Base-by-base conservation (phyloP, 1,140 invertebrate species). In the Maconellicoccus hirsutus region DNA sequence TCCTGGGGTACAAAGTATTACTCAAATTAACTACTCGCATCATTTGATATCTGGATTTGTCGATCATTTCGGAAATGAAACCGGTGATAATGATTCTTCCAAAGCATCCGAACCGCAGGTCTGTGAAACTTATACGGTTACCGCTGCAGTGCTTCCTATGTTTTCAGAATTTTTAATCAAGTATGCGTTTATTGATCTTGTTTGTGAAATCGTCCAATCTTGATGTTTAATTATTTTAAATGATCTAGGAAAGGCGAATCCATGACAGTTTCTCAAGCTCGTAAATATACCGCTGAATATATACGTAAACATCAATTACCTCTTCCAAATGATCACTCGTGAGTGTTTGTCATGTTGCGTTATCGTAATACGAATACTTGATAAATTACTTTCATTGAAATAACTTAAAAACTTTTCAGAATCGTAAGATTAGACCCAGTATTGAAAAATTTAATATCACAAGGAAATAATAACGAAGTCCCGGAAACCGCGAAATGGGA, bases 281-380 rank as follows among this genome's bases (percentile, higher is more conserved):
- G 90, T 76, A 84, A 86, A 75, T 80, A 83, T 75, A 81, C 95
- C 25, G 87, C 85, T 16, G 85, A 90, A 61, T 93, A 94, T 79
- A 86, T 94, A n/a, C 88, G 86, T 77, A 81, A 80, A 70, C 84
- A 90, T 73, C 81, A 86, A 42, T 82, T 92, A n/a, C 84, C 87
- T 75, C 79, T 85, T 74, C 77, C 81, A 29, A 73, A 75, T 1
- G 77, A 80, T 59, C 78, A 72, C 70, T 74, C 73, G 72, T 75
- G 63, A 22, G 75, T 75, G 66, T 71, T 16, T 59, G n/a, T 16
- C 2, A 66, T 23, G 21, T 66, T 25, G 21, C 6, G 16, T 66
- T 25, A n/a, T 52, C 4, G n/a, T 52, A 52, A 52, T 52, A 4
- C 10, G n/a, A 52, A 52, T 4, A 52, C 6, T 19, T 52, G n/a